Conservation (phyloP, 2,888 invertebrate species). For the Chesias legatella region DNA sequence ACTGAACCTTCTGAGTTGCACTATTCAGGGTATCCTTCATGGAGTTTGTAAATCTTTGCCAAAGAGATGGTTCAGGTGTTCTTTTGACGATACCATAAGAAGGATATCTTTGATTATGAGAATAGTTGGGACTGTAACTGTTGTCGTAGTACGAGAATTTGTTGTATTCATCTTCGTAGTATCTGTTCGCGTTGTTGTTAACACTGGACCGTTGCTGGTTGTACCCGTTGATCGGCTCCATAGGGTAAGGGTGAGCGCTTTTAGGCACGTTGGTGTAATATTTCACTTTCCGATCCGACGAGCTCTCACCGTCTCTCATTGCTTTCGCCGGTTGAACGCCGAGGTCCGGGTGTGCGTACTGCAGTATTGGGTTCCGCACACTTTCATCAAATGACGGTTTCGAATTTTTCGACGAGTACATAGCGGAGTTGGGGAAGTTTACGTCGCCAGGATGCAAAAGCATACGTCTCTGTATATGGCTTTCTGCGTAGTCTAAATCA, state of each 20-base stretch:
- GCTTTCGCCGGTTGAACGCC: slow-evolving; percentile 88
- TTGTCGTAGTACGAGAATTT: slow-evolving; percentile 80
- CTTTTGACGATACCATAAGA: slow-evolving; percentile 83
- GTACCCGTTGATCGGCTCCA: slow-evolving; percentile 70
- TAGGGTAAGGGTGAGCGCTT: slow-evolving; percentile 80
- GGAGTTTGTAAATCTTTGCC: slow-evolving; percentile 86
- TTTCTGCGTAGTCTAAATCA: slow-evolving; percentile 70
- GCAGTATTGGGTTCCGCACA: slow-evolving; percentile 86
- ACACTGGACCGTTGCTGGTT: slow-evolving; percentile 69
- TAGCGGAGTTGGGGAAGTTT: slow-evolving; percentile 83
- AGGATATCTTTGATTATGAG: slow-evolving; percentile 68
- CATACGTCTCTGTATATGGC: slow-evolving; percentile 86
- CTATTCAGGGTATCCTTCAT: slow-evolving; percentile 86
- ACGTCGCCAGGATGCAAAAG: slow-evolving; percentile 83
- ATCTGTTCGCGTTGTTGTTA: slow-evolving; percentile 63
- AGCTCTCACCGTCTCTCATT: slow-evolving; percentile 59
- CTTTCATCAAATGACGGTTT: slow-evolving; percentile 85
- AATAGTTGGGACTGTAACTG: slow-evolving; percentile 47
- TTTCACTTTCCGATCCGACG: slow-evolving; percentile 61
- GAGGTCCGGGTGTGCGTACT: slow-evolving; percentile 89
- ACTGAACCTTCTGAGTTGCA: slow-evolving; percentile 85
- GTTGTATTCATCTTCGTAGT: slow-evolving; percentile 74
- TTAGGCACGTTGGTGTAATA: slow-evolving; percentile 77
- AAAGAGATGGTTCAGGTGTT: slow-evolving; percentile 82
- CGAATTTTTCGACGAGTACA: slow-evolving; percentile 82